Conservation (phyloP, 2,113 vertebrate genomes). For the Mystacornis crossleyi region DNA sequence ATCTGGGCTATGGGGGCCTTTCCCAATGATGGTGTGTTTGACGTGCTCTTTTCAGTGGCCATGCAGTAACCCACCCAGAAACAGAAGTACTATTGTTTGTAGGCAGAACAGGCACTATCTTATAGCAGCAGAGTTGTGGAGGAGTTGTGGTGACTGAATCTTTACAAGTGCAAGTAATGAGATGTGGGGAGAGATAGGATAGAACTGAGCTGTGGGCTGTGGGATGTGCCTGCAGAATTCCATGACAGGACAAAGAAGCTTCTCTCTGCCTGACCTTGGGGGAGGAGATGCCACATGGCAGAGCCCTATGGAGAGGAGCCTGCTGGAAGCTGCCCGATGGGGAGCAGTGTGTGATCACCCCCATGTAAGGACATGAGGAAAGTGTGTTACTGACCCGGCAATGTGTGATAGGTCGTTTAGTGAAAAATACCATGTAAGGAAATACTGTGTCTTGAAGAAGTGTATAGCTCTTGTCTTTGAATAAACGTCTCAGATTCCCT, state of each 20-base stretch:
- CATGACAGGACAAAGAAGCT: neutral
- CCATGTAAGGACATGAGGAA: neutral
- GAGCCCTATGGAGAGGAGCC: neutral
- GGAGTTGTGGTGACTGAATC: rapidly evolving
- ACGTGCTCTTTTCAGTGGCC: neutral
- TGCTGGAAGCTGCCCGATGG: neutral
- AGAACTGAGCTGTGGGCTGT: neutral
- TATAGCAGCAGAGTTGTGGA: neutral
- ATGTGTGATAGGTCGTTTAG: neutral
- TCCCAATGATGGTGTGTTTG: neutral
- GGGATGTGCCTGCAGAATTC: rapidly evolving
- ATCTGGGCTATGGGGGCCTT: neutral
- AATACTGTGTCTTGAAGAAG: neutral
- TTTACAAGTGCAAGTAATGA: neutral
- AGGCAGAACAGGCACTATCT: neutral
- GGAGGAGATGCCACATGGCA: neutral
- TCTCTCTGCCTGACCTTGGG: neutral
- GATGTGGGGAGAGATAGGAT: neutral
- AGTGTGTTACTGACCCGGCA: neutral
- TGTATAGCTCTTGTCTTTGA: neutral
- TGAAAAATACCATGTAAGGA: neutral
- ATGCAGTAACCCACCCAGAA: neutral
- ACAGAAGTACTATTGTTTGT: neutral
- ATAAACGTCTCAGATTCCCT: neutral
- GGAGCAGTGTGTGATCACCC: neutral